These are phyloP conservation scores for Hyperoplus immaculatus DNA, from an alignment of 2,797 vertebrate genomes.

Conservation along the genomic window DNA sequence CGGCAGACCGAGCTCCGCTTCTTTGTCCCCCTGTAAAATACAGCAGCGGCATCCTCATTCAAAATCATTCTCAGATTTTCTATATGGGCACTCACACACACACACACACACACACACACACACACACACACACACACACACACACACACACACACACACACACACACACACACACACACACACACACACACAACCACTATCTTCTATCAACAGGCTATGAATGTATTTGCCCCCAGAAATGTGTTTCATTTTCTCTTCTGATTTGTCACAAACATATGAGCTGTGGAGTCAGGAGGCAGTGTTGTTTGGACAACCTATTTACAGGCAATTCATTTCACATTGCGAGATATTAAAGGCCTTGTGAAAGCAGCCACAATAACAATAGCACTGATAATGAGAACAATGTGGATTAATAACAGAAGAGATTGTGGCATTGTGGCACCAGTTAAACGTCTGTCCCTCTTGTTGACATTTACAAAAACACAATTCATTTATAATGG, in stretches of 20 bases:
- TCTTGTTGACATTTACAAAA: constrained; percentile 53
- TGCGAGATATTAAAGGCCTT: constrained; percentile 51
- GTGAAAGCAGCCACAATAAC: constrained; percentile 61
- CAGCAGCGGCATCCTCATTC: constrained; percentile 40
- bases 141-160: constrained; percentile 10
- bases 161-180: constrained; percentile 9
- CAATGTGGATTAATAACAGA: constrained; percentile 73
- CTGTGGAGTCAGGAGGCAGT: constrained; percentile 55
- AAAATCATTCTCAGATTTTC: constrained; percentile 25
- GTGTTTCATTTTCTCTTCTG: constrained; percentile 73
- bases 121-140: constrained; percentile 3
- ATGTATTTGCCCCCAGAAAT: constrained; percentile 53
- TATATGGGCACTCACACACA: constrained; percentile 11
- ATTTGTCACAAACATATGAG: constrained; percentile 68
- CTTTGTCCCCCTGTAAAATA: constrained; percentile 94
- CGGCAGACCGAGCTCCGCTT: constrained; percentile 95
- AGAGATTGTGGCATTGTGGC: constrained; percentile 40
- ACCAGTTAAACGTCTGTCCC: constrained; percentile 49
- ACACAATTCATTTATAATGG: constrained; percentile 42
- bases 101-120: neutral
- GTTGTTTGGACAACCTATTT: constrained; percentile 65
- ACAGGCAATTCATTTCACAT: constrained; percentile 55
- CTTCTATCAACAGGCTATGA: constrained; percentile 43
- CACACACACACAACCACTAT: constrained; percentile 5
- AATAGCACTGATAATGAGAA: constrained; percentile 68